Conservation (phyloP, 2,113 vertebrate genomes). For the Halcyon malimbica region DNA sequence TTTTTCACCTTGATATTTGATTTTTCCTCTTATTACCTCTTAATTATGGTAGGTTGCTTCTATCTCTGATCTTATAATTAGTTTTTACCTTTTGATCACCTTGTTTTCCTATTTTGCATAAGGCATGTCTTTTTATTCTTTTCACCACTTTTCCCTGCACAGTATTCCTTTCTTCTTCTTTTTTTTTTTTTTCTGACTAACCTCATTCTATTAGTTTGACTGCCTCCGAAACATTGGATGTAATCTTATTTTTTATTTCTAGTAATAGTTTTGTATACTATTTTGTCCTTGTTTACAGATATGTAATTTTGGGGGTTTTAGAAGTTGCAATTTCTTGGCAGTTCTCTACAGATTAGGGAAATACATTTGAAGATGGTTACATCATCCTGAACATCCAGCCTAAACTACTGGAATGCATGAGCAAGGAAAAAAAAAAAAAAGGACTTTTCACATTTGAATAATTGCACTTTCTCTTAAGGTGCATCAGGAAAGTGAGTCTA, state of each 20-base stretch:
- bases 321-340: not conserved
- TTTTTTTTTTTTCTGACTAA: not conserved
- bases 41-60: conserved; percentile 3
- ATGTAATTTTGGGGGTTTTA: not conserved
- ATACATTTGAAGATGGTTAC: not conserved
- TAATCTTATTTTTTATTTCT: not conserved
- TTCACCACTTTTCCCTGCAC: not conserved
- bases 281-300: not conserved
- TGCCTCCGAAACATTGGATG: not conserved
- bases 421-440: not conserved
- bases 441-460: not conserved
- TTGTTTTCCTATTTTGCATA: not conserved
- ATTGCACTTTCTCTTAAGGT: not conserved
- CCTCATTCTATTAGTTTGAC: not conserved
- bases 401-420: not conserved
- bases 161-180: not conserved
- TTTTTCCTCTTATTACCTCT: not conserved
- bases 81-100: conserved; percentile 8
- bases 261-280: not conserved
- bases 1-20: not conserved
- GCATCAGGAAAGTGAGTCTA: not conserved
- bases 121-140: not conserved
- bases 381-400: not conserved
- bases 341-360: not conserved
- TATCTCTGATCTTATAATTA: conserved; percentile 5